Base-by-base conservation (phyloP, 2,888 invertebrate genomes). In the Cosmia pyralina region DNA sequence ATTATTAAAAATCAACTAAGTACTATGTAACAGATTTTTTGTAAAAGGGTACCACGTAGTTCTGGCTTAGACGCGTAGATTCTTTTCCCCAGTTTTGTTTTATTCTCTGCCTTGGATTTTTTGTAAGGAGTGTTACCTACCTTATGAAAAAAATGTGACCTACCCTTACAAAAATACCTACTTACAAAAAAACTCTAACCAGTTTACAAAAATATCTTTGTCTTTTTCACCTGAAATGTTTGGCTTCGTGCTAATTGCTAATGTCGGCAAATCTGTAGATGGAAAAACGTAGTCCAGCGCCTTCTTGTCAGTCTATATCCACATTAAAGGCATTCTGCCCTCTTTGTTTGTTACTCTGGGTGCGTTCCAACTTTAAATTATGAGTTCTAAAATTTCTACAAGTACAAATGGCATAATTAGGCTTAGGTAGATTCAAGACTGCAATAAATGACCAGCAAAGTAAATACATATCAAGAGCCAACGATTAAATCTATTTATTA, bases 401-500 rank as follows among this genome's bases (percentile, higher is more conserved):
- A 22, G 10, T 38, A 34, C 4, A 38, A 59, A n/a, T 60, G n/a
- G 13, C 8, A n/a, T 59, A 38, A 38, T 38, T 38, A 59, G 13
- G 58, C n/a, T 38, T 4, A 13, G 11, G 11, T 38, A 59, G 13
- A 15, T 59, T 41, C n/a, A 38, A 22, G 38, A 53, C 44, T 17
- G 3, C 22, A 38, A 15, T 46, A 17, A n/a, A 38, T 50, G 58
- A 13, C 13, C n/a, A 38, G 38, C 10, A 48, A 69, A 69, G 28
- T 13, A 70, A 28, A 17, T 59, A 50, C 5, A 46, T 28, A 22
- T 46, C 22, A 46, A 15, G 44, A n/a, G 19, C 34, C 19, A 46
- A 38, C 7, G 22, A 44, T 46, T 38, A 41, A 41, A 70, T 65
- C 52, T 66, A 72, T 73, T 68, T 66, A 64, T 34, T 64, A 10